Percentiles rank a stretch among this genome's conserved stretches.
Evolutionary conservation across 2,888 invertebrate species (phyloP).

Genomic region (Eupithecia subfuscata): DNA sequence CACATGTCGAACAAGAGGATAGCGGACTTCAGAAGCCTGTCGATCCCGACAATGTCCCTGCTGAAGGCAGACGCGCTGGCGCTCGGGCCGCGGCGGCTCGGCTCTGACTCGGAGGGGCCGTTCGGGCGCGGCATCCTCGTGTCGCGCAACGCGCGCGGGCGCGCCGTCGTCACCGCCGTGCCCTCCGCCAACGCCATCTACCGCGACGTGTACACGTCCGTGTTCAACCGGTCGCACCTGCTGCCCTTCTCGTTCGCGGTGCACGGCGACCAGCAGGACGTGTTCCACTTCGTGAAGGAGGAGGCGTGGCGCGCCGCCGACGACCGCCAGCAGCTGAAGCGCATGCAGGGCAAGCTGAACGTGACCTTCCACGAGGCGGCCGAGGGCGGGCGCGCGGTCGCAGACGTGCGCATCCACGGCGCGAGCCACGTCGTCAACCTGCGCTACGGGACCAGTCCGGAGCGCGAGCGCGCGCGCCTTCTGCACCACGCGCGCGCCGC

Average conservation of each 20-base stretch:
- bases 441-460: conserved; percentile 96
- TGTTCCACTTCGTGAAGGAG: conserved; percentile 96
- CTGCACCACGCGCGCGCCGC: conserved; percentile 95
- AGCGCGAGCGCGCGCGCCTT: conserved; percentile 94
- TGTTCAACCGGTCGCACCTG: conserved; percentile 94
- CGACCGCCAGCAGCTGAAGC: conserved; percentile 94
- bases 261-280: conserved; percentile 94
- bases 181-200: conserved; percentile 96
- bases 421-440: conserved; percentile 95
- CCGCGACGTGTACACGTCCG: conserved; percentile 95
- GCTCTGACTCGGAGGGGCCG: conserved; percentile 93
- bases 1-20: conserved; percentile 91
- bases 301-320: conserved; percentile 95
- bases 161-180: conserved; percentile 93
- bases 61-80: conserved; percentile 91
- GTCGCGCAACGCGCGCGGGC: conserved; percentile 90
- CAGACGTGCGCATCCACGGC: conserved; percentile 96
- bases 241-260: conserved; percentile 94
- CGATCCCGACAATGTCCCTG: conserved; percentile 91
- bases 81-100: conserved; percentile 89
- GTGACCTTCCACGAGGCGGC: conserved; percentile 94
- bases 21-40: conserved; percentile 89
- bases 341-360: conserved; percentile 95
- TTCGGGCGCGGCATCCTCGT: conserved; percentile 94
- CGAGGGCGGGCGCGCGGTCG: conserved; percentile 90